phyloP scores from a whole-genome alignment of 2,888 invertebrate genomes.

The Coelopa pilipes region DNA sequence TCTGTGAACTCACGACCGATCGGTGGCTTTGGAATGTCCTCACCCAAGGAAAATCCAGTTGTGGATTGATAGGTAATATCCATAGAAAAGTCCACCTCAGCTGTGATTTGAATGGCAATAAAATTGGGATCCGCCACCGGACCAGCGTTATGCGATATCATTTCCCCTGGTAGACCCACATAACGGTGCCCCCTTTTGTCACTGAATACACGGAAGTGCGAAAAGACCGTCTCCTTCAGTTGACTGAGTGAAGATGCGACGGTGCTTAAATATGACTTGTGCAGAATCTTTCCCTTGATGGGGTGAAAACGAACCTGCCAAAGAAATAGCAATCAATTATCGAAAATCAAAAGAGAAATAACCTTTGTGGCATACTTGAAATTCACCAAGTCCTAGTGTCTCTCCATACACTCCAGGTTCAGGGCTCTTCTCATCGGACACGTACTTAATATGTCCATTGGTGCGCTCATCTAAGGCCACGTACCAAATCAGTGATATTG shows the following conservation, averaged over 20 bases:
- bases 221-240: slow-evolving; percentile 80
- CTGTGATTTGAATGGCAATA: slow-evolving; percentile 80
- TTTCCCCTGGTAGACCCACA: slow-evolving; percentile 74
- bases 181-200: slow-evolving; percentile 68
- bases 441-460: slow-evolving; percentile 68
- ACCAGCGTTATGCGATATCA: slow-evolving; percentile 68
- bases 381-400: slow-evolving; percentile 82
- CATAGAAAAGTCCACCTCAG: slow-evolving; percentile 81
- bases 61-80: slow-evolving; percentile 87
- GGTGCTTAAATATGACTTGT: slow-evolving; percentile 80
- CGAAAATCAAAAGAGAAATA: background rate
- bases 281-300: slow-evolving; percentile 71
- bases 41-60: slow-evolving; percentile 70
- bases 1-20: slow-evolving; percentile 75
- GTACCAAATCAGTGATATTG: slow-evolving; percentile 80
- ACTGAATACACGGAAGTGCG: slow-evolving; percentile 74
- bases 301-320: slow-evolving; percentile 57
- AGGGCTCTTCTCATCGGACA: slow-evolving; percentile 58
- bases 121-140: slow-evolving; percentile 80
- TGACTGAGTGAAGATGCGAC: slow-evolving; percentile 76
- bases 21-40: slow-evolving; percentile 66
- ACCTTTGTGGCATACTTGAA: slow-evolving; percentile 66
- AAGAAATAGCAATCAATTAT: background rate
- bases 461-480: slow-evolving; percentile 81
- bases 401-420: slow-evolving; percentile 72